These are phyloP conservation scores for Chrysodeixis includens DNA, from an alignment of 2,888 invertebrate species.

Conservation along the genomic window DNA sequence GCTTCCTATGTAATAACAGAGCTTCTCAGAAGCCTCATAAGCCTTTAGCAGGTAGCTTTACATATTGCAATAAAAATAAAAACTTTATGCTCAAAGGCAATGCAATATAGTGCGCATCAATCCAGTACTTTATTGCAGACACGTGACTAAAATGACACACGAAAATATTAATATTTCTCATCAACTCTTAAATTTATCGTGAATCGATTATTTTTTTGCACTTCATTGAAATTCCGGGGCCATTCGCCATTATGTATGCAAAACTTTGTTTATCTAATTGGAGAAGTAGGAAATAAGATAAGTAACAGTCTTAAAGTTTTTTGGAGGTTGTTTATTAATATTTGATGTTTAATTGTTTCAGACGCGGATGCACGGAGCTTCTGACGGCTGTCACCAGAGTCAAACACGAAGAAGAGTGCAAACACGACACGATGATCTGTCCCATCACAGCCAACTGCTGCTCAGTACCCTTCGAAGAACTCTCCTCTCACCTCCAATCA, in stretches of 20 bases:
- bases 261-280: background rate
- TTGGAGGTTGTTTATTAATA: constrained; percentile 17
- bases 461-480: constrained; percentile 81
- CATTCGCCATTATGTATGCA: background rate
- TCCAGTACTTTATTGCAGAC: background rate
- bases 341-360: constrained; percentile 66
- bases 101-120: background rate
- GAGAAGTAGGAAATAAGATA: constrained; percentile 1
- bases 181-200: background rate
- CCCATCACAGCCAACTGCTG: constrained; percentile 85
- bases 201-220: constrained; percentile 25
- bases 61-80: background rate
- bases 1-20: background rate
- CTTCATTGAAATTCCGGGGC: background rate
- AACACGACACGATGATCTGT: constrained; percentile 83
- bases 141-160: background rate
- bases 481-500: constrained; percentile 79
- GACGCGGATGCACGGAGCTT: constrained; percentile 85
- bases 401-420: constrained; percentile 85
- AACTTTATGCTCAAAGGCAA: background rate
- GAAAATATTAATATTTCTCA: constrained; percentile 6
- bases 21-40: background rate
- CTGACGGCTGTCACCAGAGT: constrained; percentile 78
- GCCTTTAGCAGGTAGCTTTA: background rate
- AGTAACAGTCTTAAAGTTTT: background rate